Conservation (phyloP, 2,797 vertebrate species). For the Premnoplex brunnescens region DNA sequence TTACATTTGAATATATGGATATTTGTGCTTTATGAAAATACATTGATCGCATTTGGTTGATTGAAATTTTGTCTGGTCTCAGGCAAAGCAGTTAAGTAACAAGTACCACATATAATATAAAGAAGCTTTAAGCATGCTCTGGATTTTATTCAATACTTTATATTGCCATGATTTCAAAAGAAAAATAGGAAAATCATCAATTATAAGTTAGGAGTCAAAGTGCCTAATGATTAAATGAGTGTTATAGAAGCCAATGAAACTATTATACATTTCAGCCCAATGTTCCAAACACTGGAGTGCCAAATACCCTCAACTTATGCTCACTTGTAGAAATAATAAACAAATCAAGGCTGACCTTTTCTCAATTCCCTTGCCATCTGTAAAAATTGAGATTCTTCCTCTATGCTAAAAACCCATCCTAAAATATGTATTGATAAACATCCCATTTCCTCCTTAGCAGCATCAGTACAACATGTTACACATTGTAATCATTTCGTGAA, state of each 20-base stretch:
- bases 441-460: neutral
- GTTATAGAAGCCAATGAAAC: neutral
- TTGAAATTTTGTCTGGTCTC: neutral
- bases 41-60: neutral
- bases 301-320: neutral
- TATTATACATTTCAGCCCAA: neutral
- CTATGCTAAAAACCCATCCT: neutral
- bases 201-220: neutral
- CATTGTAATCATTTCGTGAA: neutral
- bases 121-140: neutral
- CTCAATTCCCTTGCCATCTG: neutral
- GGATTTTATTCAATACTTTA: neutral
- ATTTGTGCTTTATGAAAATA: neutral
- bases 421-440: accelerated
- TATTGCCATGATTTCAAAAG: neutral
- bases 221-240: neutral
- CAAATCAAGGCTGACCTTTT: neutral
- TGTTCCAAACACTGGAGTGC: neutral
- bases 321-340: neutral
- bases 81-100: neutral
- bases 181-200: neutral
- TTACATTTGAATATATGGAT: neutral
- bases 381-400: neutral
- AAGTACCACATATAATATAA: neutral
- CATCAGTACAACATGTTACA: neutral